Percentiles rank a stretch among this genome's conserved stretches.
Conservation (phyloP, 2,888 invertebrate species). For the Neoascia interrupta region DNA sequence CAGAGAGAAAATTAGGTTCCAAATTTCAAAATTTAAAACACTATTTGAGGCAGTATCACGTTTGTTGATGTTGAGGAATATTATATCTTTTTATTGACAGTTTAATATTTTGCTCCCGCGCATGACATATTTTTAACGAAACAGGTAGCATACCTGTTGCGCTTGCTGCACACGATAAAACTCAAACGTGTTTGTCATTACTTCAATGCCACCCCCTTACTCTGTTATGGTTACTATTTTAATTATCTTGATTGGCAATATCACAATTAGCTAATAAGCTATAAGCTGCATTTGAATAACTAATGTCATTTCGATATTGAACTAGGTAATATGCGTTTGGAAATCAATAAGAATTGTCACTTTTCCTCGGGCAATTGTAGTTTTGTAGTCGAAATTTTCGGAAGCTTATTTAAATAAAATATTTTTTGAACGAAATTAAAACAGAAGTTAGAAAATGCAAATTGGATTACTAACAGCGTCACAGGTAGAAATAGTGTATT, state of each 20-base stretch:
- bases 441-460: constrained; percentile 24
- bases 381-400: not conserved
- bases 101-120: too few species aligned
- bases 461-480: constrained; percentile 27
- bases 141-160: too few species aligned
- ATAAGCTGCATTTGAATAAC: constrained; percentile 47
- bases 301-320: constrained; percentile 36
- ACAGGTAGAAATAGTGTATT: constrained; percentile 20
- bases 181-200: too few species aligned
- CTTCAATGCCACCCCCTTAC: not conserved
- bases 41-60: too few species aligned
- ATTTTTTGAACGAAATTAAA: not conserved
- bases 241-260: constrained; percentile 55
- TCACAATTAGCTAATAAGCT: constrained; percentile 53
- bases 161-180: too few species aligned
- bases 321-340: constrained; percentile 16
- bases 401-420: not conserved
- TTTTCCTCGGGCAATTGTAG: constrained; percentile 6
- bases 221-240: too few species aligned
- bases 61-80: too few species aligned
- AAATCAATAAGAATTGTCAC: constrained; percentile 26
- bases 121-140: too few species aligned
- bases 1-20: too few species aligned
- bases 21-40: too few species aligned
- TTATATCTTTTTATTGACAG: too few species aligned